phyloP scores from a whole-genome alignment of 2,113 vertebrate genomes.

The Bufo gargarizans region DNA sequence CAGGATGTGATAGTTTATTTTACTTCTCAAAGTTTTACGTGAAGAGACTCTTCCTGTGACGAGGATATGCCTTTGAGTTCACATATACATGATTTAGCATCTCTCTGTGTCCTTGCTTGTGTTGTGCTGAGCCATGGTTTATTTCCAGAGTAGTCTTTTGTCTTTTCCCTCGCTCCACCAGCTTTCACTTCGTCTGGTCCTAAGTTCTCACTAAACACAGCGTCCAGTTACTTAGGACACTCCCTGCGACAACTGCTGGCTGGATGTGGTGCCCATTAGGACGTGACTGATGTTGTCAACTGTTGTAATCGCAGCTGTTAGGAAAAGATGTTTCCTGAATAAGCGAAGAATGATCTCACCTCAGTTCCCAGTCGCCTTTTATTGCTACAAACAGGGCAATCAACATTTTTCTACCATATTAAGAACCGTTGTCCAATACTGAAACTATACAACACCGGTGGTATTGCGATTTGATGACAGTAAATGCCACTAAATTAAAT shows the following conservation, averaged over 20 bases:
- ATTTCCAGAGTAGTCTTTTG: neutral
- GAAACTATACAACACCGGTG: too few relatives aligned
- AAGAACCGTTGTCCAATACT: slow-evolving; percentile 2
- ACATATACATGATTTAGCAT: neutral
- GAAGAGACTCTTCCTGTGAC: neutral
- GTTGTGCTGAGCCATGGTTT: neutral
- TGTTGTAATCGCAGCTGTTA: neutral
- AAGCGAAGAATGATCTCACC: slow-evolving; percentile 30
- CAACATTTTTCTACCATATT: slow-evolving; percentile 29
- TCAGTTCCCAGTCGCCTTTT: neutral
- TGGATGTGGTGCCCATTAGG: neutral
- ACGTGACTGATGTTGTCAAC: slow-evolving; percentile 23
- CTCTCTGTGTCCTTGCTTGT: neutral
- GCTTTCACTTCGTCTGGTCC: neutral
- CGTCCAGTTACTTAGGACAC: neutral
- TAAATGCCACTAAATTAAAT: too few relatives aligned
- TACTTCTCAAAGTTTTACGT: neutral
- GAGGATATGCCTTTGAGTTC: neutral
- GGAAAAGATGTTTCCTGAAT: neutral
- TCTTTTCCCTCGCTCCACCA: neutral
- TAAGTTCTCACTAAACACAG: neutral
- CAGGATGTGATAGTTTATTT: slow-evolving; percentile 4
- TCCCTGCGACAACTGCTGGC: neutral
- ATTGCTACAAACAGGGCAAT: neutral
- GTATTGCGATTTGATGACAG: too few relatives aligned